Percentiles rank a stretch among this genome's conserved stretches.
Evolutionary conservation across 2,888 invertebrate species (phyloP).

Genomic region (Flexamia atlantica): DNA sequence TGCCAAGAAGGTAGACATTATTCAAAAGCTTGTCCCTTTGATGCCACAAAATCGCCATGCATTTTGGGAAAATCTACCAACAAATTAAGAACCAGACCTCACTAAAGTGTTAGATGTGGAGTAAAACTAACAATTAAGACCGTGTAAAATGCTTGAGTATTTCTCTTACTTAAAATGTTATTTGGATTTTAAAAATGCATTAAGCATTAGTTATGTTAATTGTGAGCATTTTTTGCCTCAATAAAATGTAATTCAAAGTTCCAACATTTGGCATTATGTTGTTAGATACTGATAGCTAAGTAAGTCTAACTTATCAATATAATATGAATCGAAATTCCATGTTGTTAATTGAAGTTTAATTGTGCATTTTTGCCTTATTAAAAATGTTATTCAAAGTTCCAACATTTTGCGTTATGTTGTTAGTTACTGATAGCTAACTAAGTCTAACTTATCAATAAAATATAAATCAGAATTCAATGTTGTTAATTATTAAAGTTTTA

Average conservation of each 20-base stretch:
- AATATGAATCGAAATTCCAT: neutral
- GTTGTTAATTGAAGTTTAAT: no score
- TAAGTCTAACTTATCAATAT: slow-evolving; percentile 9
- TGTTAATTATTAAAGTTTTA: slow-evolving; percentile 23
- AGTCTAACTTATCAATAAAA: slow-evolving; percentile 12
- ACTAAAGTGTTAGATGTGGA: slow-evolving; percentile 13
- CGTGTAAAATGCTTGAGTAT: neutral
- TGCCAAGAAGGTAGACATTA: slow-evolving; percentile 11
- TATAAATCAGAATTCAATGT: slow-evolving; percentile 14
- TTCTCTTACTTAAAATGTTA: slow-evolving; percentile 16
- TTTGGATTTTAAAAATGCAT: slow-evolving; percentile 1
- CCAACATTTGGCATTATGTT: neutral
- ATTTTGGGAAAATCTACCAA: slow-evolving; percentile 37
- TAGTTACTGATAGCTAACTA: neutral
- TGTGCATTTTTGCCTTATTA: no score
- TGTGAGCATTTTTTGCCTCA: no score
- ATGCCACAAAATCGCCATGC: slow-evolving; percentile 40
- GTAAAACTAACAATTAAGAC: neutral
- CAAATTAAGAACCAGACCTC: slow-evolving; percentile 37
- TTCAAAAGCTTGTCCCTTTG: slow-evolving; percentile 17
- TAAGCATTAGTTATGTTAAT: neutral
- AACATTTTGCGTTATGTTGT: neutral
- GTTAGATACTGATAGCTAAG: neutral
- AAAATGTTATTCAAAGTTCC: slow-evolving; percentile 1
- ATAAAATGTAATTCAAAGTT: slow-evolving; percentile 9